Percentiles rank a stretch among this genome's conserved stretches.
Conservation (phyloP, 2,797 vertebrate species). For the Delichon dasypus region DNA sequence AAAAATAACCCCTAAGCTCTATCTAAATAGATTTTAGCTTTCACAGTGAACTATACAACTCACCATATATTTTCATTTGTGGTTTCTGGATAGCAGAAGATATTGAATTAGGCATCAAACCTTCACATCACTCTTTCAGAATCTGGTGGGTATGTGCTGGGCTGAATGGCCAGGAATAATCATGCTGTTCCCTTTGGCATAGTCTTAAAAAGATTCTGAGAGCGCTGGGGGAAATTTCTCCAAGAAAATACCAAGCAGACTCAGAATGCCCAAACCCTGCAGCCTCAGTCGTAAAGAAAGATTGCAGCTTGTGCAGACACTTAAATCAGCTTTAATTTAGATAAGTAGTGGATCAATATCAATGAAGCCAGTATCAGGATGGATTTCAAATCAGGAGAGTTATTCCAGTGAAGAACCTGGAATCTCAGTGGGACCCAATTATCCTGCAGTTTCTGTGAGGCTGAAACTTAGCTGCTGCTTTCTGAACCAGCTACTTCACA, state of each 20-base stretch:
- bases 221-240: background rate
- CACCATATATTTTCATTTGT: constrained; percentile 5
- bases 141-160: background rate
- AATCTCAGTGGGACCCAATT: background rate
- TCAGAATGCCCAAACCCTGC: background rate
- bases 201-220: constrained; percentile 26
- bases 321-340: constrained; percentile 56
- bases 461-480: background rate
- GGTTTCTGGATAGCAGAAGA: background rate
- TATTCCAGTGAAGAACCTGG: background rate
- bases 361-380: constrained; percentile 11
- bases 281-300: background rate
- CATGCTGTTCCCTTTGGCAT: background rate
- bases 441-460: background rate
- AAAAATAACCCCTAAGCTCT: constrained; percentile 10
- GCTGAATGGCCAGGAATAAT: background rate
- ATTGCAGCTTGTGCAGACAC: constrained; percentile 6
- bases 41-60: background rate
- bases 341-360: constrained; percentile 20
- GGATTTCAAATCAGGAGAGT: constrained; percentile 1
- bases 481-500: background rate
- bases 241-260: background rate
- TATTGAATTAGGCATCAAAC: constrained; percentile 23
- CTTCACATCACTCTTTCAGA: background rate
- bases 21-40: constrained; percentile 18